These are phyloP conservation scores for Watsonalla binaria DNA, from an alignment of 2,888 invertebrate genomes.

Conservation along the genomic window DNA sequence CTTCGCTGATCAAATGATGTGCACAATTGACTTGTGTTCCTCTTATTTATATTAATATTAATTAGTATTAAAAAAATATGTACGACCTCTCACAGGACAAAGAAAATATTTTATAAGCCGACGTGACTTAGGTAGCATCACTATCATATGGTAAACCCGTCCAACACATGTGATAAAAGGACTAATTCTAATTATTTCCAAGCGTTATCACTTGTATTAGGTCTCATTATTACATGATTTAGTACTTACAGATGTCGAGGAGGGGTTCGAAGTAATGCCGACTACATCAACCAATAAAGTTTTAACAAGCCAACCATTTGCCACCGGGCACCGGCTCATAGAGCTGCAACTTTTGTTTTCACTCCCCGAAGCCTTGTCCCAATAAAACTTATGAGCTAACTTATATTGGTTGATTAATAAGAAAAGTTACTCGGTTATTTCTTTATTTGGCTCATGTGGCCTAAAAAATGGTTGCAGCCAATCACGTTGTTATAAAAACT, in stretches of 20 bases:
- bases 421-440: slow-evolving; percentile 22
- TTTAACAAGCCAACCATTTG: slow-evolving; percentile 29
- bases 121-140: too few relatives aligned
- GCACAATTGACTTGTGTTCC: too few relatives aligned
- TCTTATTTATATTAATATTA: too few relatives aligned
- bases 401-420: slow-evolving; percentile 36
- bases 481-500: too few relatives aligned
- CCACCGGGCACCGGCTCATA: slow-evolving; percentile 14
- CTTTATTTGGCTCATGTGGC: background rate
- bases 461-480: background rate
- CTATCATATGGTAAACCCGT: too few relatives aligned
- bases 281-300: slow-evolving; percentile 21
- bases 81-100: too few relatives aligned
- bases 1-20: too few relatives aligned
- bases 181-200: too few relatives aligned
- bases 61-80: too few relatives aligned
- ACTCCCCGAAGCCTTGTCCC: slow-evolving; percentile 29
- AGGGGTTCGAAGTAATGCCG: slow-evolving; percentile 13
- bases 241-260: slow-evolving; percentile 9
- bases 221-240: slow-evolving; percentile 7
- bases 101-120: too few relatives aligned
- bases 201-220: background rate
- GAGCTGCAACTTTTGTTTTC: slow-evolving; percentile 30
- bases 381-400: slow-evolving; percentile 40
- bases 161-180: too few relatives aligned